phyloP scores from a whole-genome alignment of 2,888 invertebrate genomes.

The Pasiphila rectangulata region DNA sequence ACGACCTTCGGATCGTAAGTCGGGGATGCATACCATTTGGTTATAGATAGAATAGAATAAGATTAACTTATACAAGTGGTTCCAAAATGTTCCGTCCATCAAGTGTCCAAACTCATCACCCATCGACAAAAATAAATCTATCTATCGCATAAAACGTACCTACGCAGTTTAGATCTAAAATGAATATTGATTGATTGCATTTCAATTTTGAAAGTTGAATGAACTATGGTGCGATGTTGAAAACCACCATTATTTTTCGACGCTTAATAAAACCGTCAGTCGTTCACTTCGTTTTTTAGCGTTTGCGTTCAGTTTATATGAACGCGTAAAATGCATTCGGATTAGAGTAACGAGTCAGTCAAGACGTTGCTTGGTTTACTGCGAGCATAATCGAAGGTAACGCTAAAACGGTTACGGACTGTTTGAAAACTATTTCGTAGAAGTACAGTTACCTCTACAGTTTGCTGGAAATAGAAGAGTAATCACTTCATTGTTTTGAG shows the following conservation, averaged over 20 bases:
- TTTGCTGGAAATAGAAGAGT: conserved; percentile 49
- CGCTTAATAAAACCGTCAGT: conserved; percentile 33
- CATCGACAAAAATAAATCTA: conserved; percentile 40
- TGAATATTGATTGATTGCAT: conserved; percentile 40
- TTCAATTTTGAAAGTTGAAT: conserved; percentile 35
- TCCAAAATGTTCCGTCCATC: conserved; percentile 28
- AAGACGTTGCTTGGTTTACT: conserved; percentile 14
- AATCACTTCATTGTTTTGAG: conserved; percentile 60
- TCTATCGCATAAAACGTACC: conserved; percentile 36
- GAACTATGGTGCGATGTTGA: conserved; percentile 28
- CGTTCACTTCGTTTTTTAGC: conserved; percentile 25
- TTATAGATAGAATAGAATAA: too few species aligned
- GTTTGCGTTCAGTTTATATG: conserved; percentile 23
- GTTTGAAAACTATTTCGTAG: conserved; percentile 15
- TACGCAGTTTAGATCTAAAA: conserved; percentile 36
- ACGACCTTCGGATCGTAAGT: too few species aligned
- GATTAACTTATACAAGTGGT: conserved; percentile 9
- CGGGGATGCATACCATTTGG: too few species aligned
- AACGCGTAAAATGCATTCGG: conserved; percentile 26
- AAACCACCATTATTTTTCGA: conserved; percentile 28
- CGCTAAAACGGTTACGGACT: conserved; percentile 16
- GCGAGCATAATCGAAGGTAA: conserved; percentile 19
- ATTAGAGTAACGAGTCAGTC: conserved; percentile 11
- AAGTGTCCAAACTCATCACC: conserved; percentile 37
- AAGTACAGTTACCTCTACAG: conserved; percentile 20